phyloP scores from a whole-genome alignment of 2,797 vertebrate genomes.

The Sandelia bainsii region DNA sequence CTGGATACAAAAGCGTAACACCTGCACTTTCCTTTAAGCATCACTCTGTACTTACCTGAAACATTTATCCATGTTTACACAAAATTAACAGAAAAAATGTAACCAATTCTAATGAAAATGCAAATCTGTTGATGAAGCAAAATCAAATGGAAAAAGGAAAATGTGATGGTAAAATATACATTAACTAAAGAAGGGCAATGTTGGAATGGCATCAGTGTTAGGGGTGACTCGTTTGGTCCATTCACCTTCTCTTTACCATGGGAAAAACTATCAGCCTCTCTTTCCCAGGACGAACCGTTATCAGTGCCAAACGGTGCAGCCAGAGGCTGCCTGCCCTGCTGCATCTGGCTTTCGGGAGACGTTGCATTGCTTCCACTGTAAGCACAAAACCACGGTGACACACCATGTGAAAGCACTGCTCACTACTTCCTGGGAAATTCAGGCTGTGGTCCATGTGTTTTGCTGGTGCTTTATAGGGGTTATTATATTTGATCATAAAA shows the following conservation, averaged over 20 bases:
- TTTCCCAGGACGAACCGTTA: conserved; percentile 80
- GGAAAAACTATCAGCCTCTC: conserved; percentile 72
- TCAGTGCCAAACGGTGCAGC: conserved; percentile 86
- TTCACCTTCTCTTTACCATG: conserved; percentile 84
- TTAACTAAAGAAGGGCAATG: conserved; percentile 50
- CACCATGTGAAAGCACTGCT: conserved; percentile 33
- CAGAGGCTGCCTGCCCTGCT: conserved; percentile 69
- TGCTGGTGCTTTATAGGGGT: not conserved
- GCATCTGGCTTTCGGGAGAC: conserved; percentile 71
- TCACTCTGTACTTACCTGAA: conserved; percentile 19
- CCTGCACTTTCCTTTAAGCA: too few species aligned
- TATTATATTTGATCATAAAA: too few species aligned
- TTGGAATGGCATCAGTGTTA: conserved; percentile 30
- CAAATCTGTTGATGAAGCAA: conserved; percentile 41
- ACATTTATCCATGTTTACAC: not conserved
- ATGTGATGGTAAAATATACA: conserved; percentile 38
- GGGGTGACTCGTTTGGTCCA: conserved; percentile 43
- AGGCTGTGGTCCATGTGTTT: not conserved
- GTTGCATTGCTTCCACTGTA: conserved; percentile 80
- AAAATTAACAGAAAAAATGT: conserved; percentile 1
- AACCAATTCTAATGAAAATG: conserved; percentile 28
- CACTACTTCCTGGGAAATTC: not conserved
- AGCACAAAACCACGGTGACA: conserved; percentile 80
- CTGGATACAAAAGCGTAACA: too few species aligned
- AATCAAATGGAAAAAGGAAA: conserved; percentile 27